Evolutionary conservation across 1,140 invertebrate species (phyloP).

Genomic region (Procambarus clarkii): DNA sequence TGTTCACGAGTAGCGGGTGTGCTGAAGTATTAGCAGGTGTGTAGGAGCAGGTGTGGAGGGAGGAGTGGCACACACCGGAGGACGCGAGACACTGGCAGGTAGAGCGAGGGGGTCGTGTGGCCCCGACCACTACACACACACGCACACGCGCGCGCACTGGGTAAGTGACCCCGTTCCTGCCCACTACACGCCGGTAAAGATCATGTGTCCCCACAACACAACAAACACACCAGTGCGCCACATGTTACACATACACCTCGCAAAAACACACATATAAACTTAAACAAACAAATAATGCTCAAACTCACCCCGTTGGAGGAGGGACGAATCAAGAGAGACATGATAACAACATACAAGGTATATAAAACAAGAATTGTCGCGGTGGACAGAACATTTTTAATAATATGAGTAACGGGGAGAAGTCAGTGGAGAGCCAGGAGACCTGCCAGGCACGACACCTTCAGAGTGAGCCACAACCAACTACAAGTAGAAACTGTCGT

Average conservation of each 20-base stretch:
- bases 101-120: not conserved
- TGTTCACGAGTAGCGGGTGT: no score
- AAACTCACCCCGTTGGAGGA: no score
- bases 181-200: not conserved
- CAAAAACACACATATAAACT: not conserved
- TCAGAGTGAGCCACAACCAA: no score
- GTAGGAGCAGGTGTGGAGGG: not conserved
- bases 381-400: no score
- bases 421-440: no score
- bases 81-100: not conserved
- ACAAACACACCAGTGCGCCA: not conserved
- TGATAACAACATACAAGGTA: no score
- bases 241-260: not conserved
- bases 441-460: no score
- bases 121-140: not conserved
- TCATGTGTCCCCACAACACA: not conserved
- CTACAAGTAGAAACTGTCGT: no score
- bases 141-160: not conserved
- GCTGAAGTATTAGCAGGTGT: not conserved
- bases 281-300: not conserved
- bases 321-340: no score
- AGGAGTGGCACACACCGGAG: constrained; percentile 10
- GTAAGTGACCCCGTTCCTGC: constrained; percentile 7
- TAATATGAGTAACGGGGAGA: no score
- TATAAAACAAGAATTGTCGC: no score